Conservation (phyloP, 2,797 vertebrate species). For the Serranus cabrilla region DNA sequence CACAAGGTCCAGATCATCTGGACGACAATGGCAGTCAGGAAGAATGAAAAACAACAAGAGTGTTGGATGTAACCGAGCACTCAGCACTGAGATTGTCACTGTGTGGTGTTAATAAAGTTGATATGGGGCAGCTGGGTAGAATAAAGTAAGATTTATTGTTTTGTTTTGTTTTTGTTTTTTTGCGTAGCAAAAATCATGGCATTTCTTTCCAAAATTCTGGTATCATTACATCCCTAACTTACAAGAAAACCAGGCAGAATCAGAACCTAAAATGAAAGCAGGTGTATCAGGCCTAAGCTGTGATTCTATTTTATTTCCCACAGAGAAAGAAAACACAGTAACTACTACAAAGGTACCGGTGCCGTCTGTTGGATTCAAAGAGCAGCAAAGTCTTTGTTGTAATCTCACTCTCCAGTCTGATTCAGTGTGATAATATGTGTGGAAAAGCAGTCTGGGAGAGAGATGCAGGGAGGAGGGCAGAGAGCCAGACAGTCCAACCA, state of each 20-base stretch:
- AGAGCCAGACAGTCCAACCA: slow-evolving; percentile 43
- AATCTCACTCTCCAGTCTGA: slow-evolving; percentile 47
- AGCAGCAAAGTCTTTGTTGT: slow-evolving; percentile 48
- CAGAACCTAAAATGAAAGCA: slow-evolving; percentile 60
- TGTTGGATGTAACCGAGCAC: no score
- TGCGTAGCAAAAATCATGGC: no score
- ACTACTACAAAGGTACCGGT: slow-evolving; percentile 29
- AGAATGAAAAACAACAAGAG: no score
- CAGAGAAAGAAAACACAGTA: slow-evolving; percentile 48
- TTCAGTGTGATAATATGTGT: slow-evolving; percentile 45
- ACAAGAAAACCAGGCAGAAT: slow-evolving; percentile 21
- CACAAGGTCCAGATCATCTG: no score
- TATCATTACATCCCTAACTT: no score
- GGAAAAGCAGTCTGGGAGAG: slow-evolving; percentile 57
- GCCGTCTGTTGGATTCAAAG: slow-evolving; percentile 48
- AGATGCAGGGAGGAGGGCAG: slow-evolving; percentile 40
- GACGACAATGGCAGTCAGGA: no score
- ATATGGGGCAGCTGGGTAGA: no score
- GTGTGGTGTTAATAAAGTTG: no score
- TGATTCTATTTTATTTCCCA: slow-evolving; percentile 54
- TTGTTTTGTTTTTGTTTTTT: no score
- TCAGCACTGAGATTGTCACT: no score
- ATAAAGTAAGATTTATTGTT: no score
- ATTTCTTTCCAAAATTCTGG: no score
- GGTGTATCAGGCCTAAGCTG: slow-evolving; percentile 31